Evolutionary conservation across 2,888 invertebrate species (phyloP).

Genomic region (Protophormia terraenovae): DNA sequence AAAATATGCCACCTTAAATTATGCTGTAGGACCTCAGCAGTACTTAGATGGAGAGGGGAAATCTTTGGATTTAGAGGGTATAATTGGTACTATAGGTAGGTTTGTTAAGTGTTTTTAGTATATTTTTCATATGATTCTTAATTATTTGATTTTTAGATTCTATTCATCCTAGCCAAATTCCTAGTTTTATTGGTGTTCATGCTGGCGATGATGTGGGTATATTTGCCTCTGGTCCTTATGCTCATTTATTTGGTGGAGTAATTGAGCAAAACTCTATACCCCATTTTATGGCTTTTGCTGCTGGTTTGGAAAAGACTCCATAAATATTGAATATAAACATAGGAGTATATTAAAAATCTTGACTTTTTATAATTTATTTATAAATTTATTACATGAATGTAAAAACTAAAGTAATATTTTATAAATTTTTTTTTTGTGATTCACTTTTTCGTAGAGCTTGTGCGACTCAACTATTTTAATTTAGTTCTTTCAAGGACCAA

Average conservation of each 20-base stretch:
- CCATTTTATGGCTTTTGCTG: slow-evolving; percentile 87
- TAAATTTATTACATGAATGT: too few species aligned
- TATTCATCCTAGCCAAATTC: slow-evolving; percentile 73
- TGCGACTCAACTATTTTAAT: too few species aligned
- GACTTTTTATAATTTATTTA: too few species aligned
- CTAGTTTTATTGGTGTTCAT: slow-evolving; percentile 84
- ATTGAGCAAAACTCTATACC: slow-evolving; percentile 90
- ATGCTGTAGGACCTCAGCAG: slow-evolving; percentile 86
- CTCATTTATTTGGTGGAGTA: slow-evolving; percentile 89
- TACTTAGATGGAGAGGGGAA: neutral
- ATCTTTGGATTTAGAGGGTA: neutral
- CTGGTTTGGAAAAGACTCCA: slow-evolving; percentile 83
- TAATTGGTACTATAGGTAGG: neutral
- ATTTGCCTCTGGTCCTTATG: slow-evolving; percentile 88
- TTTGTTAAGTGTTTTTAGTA: neutral
- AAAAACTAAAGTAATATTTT: too few species aligned
- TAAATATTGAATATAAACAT: too few species aligned
- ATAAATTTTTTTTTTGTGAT: too few species aligned
- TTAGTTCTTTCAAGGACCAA: too few species aligned
- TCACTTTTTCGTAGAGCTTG: too few species aligned
- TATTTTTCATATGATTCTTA: neutral
- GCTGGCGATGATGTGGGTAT: slow-evolving; percentile 91
- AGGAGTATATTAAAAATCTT: too few species aligned
- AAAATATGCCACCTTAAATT: slow-evolving; percentile 86
- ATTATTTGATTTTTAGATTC: neutral